Percentiles rank a stretch among this genome's conserved stretches.
Evolutionary conservation across 2,888 invertebrate species (phyloP).

Genomic region (Macrosiphum euphorbiae): DNA sequence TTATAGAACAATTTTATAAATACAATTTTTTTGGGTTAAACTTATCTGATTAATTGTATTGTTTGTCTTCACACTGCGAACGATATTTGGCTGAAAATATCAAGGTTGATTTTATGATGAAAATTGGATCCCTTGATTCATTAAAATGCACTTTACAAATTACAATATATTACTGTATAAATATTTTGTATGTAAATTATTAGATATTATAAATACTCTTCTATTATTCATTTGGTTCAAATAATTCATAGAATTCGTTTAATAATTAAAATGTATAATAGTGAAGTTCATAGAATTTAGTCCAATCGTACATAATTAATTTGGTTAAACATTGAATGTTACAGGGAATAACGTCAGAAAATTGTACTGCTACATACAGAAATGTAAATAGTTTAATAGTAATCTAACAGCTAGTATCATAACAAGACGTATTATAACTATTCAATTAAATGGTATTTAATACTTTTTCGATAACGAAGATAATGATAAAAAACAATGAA

Average conservation of each 20-base stretch:
- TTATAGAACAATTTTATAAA: too few species aligned
- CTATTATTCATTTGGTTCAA: background rate
- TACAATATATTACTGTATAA: background rate
- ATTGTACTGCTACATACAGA: background rate
- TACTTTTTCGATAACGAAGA: conserved; percentile 31
- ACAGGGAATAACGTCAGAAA: conserved; percentile 3
- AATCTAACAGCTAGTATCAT: conserved; percentile 5
- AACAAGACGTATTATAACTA: background rate
- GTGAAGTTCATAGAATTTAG: background rate
- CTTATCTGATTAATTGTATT: too few species aligned
- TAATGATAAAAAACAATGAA: conserved; percentile 21
- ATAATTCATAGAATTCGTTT: background rate
- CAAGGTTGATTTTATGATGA: background rate
- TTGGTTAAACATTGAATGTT: background rate
- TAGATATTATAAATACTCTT: background rate
- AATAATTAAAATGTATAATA: background rate
- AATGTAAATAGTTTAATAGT: conserved; percentile 30
- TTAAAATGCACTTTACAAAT: background rate
- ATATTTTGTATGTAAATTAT: background rate
- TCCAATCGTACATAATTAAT: conserved; percentile 16
- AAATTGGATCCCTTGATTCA: background rate
- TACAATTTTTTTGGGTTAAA: too few species aligned
- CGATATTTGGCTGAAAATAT: background rate
- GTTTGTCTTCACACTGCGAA: background rate
- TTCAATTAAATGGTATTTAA: conserved; percentile 41